A percentile compares a stretch with the other conserved stretches of the same genome.
Conservation (phyloP, 2,797 vertebrate species). For the Myiotriccus ornatus region DNA sequence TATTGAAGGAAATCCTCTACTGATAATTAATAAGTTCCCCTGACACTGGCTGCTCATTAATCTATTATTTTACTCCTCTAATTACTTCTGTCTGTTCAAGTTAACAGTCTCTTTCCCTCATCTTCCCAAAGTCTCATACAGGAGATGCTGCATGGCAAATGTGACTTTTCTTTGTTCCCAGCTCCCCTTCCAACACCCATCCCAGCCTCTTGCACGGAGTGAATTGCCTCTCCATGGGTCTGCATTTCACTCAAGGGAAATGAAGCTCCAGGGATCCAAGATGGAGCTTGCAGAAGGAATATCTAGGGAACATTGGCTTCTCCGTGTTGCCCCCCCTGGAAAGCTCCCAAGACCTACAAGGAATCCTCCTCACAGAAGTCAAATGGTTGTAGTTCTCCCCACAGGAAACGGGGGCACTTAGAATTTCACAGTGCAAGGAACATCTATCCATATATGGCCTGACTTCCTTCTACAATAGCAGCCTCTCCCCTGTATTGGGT, state of each 20-base stretch:
- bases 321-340: background rate
- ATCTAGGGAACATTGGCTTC: background rate
- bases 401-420: background rate
- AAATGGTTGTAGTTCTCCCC: background rate
- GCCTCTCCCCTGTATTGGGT: background rate
- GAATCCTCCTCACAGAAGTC: background rate
- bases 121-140: background rate
- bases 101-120: constrained; percentile 41
- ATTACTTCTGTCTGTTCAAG: constrained; percentile 68
- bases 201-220: background rate
- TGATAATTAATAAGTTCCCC: constrained; percentile 62
- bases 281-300: background rate
- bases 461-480: background rate
- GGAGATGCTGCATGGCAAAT: background rate
- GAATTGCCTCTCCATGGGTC: background rate
- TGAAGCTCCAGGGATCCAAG: background rate
- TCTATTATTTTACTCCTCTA: constrained; percentile 57
- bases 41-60: constrained; percentile 56
- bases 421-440: background rate
- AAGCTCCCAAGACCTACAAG: background rate
- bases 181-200: background rate
- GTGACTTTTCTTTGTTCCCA: background rate
- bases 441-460: background rate
- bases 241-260: background rate
- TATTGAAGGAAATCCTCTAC: constrained; percentile 29